Conservation (phyloP, 2,797 vertebrate genomes). For the Miichthys miiuy region DNA sequence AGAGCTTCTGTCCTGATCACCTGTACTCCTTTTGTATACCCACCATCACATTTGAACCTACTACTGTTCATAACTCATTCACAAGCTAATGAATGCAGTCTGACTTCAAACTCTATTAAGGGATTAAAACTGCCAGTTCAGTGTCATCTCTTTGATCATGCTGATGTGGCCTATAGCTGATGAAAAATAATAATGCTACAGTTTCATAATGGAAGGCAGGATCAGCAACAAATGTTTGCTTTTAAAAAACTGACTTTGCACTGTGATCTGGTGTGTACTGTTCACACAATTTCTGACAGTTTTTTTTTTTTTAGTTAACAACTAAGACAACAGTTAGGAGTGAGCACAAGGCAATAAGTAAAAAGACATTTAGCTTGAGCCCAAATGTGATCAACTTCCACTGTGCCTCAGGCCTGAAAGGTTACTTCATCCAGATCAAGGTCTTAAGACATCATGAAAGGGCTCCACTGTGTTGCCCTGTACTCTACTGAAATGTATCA, state of each 20-base stretch:
- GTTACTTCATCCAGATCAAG: slow-evolving; percentile 67
- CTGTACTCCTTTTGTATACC: too few species aligned
- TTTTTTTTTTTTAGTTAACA: background rate
- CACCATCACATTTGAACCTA: background rate
- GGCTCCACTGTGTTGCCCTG: slow-evolving; percentile 57
- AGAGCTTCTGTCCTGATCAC: background rate
- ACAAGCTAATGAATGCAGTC: background rate
- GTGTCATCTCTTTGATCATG: background rate
- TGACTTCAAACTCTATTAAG: background rate
- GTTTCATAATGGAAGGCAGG: background rate
- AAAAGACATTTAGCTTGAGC: slow-evolving; percentile 3
- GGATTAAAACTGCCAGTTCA: background rate
- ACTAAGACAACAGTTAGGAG: background rate
- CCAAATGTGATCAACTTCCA: slow-evolving; percentile 37
- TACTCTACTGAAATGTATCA: slow-evolving; percentile 51
- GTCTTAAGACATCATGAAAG: slow-evolving; percentile 65
- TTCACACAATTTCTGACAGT: background rate
- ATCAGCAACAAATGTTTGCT: too few species aligned
- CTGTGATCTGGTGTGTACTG: background rate
- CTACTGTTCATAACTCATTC: background rate
- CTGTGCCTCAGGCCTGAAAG: slow-evolving; percentile 54
- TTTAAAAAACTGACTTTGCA: background rate
- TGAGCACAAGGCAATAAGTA: slow-evolving; percentile 7
- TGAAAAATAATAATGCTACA: background rate
- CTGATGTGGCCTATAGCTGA: background rate